These are phyloP conservation scores for Agrilus cyanescens DNA, from an alignment of 2,888 invertebrate genomes.

Conservation along the genomic window DNA sequence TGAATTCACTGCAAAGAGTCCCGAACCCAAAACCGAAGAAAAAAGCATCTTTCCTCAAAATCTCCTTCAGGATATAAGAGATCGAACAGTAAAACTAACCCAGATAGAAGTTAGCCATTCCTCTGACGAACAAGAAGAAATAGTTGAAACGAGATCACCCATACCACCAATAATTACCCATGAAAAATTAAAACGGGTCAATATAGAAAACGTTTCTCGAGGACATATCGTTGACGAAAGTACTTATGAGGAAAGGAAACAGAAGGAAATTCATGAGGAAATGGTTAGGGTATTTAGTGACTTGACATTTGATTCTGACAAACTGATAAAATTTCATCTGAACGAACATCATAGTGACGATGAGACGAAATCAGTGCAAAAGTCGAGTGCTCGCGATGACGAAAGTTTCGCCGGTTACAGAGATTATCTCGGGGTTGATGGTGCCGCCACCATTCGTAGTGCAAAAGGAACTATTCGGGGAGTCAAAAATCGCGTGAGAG, in stretches of 20 bases:
- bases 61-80: slow-evolving; percentile 56
- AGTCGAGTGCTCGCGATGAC: slow-evolving; percentile 37
- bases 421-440: slow-evolving; percentile 53
- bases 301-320: slow-evolving; percentile 59
- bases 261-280: slow-evolving; percentile 37
- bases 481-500: slow-evolving; percentile 86
- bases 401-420: slow-evolving; percentile 71
- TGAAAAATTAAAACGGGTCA: neutral
- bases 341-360: slow-evolving; percentile 54
- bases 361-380: slow-evolving; percentile 31
- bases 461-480: slow-evolving; percentile 88
- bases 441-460: slow-evolving; percentile 73
- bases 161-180: slow-evolving; percentile 10
- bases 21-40: slow-evolving; percentile 22
- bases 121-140: slow-evolving; percentile 2
- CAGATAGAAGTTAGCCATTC: slow-evolving; percentile 7
- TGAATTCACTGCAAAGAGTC: slow-evolving; percentile 13
- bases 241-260: slow-evolving; percentile 53
- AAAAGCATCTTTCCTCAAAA: slow-evolving; percentile 49
- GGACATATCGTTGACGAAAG: slow-evolving; percentile 45
- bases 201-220: too few species aligned
- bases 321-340: slow-evolving; percentile 71
- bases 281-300: slow-evolving; percentile 40
- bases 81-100: slow-evolving; percentile 45
- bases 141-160: too few species aligned